phyloP scores from a whole-genome alignment of 2,113 vertebrate species.

The Vidua macroura region DNA sequence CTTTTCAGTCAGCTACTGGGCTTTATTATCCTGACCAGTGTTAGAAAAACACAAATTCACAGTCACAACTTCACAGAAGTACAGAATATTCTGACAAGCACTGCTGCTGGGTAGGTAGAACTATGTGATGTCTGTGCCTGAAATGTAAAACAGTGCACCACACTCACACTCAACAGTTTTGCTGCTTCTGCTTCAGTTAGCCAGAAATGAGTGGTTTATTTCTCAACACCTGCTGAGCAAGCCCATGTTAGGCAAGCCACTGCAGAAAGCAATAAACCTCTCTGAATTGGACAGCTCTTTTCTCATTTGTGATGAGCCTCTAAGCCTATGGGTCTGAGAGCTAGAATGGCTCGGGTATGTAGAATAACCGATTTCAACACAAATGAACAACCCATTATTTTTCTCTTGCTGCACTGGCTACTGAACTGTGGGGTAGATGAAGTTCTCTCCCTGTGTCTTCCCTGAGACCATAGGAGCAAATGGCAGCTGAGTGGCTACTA shows the following conservation, averaged over 20 bases:
- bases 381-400: background rate
- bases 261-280: background rate
- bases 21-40: fast-evolving
- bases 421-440: background rate
- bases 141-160: background rate
- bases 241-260: background rate
- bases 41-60: background rate
- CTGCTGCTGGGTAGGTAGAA: background rate
- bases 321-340: background rate
- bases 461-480: background rate
- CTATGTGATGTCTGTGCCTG: fast-evolving
- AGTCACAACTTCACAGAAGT: background rate
- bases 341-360: background rate
- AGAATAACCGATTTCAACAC: background rate
- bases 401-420: background rate
- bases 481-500: background rate
- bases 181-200: background rate
- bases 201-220: background rate
- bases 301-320: background rate
- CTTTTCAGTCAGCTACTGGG: background rate
- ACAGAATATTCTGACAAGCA: background rate
- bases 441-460: background rate
- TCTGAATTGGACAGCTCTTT: background rate
- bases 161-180: background rate
- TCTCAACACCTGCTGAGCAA: background rate